Percentiles rank a stretch among this genome's conserved stretches.
phyloP scores from a whole-genome alignment of 2,797 vertebrate species.

The Scomberomorus guttatus region DNA sequence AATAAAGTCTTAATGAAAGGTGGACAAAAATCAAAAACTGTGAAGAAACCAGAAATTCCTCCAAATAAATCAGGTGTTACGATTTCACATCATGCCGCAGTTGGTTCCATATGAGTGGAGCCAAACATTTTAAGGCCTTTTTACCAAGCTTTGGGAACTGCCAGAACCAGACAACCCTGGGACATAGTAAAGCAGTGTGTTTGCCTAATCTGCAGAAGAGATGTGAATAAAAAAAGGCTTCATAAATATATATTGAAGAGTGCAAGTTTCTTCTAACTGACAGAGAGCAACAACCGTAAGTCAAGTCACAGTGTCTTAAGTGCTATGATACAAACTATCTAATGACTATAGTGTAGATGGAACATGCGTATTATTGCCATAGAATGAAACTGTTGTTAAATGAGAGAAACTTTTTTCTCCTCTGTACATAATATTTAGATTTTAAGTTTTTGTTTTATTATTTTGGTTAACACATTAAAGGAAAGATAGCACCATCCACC shows the following conservation, averaged over 20 bases:
- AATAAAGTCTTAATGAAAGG: no score
- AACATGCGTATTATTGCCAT: no score
- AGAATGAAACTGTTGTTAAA: no score
- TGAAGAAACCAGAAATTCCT: not conserved
- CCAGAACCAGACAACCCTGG: not conserved
- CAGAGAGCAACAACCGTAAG: not conserved
- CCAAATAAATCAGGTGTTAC: not conserved
- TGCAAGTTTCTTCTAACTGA: not conserved
- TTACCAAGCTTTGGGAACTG: not conserved
- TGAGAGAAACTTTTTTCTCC: no score
- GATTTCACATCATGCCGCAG: not conserved
- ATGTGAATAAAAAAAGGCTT: not conserved
- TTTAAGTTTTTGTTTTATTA: not conserved
- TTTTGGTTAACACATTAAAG: not conserved
- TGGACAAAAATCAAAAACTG: no score
- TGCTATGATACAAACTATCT: not conserved
- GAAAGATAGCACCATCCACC: not conserved
- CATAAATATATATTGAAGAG: not conserved
- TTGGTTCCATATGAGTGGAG: not conserved
- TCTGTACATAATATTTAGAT: no score
- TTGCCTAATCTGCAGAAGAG: not conserved
- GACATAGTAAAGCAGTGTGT: no score
- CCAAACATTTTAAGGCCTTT: not conserved
- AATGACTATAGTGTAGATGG: no score
- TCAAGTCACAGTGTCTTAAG: not conserved